Evolutionary conservation across 2,888 invertebrate genomes (phyloP), one percentile per base, ranked within the genome.

Genomic region (Cephus nigrinus): DNA sequence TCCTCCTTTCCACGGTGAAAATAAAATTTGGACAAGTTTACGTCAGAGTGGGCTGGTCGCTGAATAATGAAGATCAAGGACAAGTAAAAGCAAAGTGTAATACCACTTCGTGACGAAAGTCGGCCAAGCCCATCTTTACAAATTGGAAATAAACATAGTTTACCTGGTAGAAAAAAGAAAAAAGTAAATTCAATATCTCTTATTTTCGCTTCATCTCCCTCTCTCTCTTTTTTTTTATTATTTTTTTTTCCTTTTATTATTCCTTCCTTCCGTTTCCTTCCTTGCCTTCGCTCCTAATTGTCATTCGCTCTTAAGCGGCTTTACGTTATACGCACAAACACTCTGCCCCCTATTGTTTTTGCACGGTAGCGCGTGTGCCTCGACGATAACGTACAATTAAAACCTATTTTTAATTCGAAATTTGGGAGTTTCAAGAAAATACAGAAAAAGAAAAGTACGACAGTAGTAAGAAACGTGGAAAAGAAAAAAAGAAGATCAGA

Each of bases 111-210:
- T 68, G 68, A n/a, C 12, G 35, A 77, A 82, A 81, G 74, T 74
- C 32, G 81, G 85, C 80, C 84, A 81, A 85, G 85, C 83, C 84
- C 84, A 83, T 81, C 84, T 84, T 86, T 82, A 84, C 86, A 86
- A 85, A 72, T 78, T 34, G 15, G n/a, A 72, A 76, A 35, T 76
- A 73, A 76, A 76, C 32, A 73, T 73, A 73, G 30, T n/a, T 69
- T 75, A 68, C n/a, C 23, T 40, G 68, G 35, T 75, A 36, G 36
- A 34, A 77, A 75, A 76, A 35, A 3, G 12, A 55, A 3, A 71
- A 71, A 30, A 76, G 32, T 32, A 55, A 3, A 40, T 77, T 69
- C 4, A 36, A 77, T 69, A 74, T 74, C 69, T 23, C 30, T n/a
- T 69, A 34, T 15, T 15, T 36, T 34, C 15, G 73, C 31, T 40